These are phyloP conservation scores for Pseudopipra pipra DNA, from an alignment of 2,113 vertebrate genomes.

Conservation along the genomic window DNA sequence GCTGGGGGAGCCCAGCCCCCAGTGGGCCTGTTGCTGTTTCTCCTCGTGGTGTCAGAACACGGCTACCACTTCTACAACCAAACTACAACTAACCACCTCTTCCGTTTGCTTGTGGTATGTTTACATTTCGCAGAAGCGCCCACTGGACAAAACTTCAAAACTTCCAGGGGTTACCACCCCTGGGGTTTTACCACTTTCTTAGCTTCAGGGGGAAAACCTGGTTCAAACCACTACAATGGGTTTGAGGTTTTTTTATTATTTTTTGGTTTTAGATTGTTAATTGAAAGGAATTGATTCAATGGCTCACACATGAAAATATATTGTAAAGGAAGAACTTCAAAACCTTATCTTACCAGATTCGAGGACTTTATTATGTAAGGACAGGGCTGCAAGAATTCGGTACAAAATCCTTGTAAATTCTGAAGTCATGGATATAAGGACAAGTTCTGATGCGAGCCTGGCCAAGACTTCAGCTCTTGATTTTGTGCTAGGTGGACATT, in stretches of 20 bases:
- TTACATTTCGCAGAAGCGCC: too few species aligned
- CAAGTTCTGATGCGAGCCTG: neutral
- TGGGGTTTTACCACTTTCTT: too few species aligned
- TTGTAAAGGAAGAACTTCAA: neutral
- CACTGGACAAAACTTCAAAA: too few species aligned
- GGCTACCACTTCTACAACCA: too few species aligned
- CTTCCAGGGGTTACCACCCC: too few species aligned
- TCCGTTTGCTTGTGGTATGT: too few species aligned
- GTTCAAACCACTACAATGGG: too few species aligned
- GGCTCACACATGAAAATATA: neutral
- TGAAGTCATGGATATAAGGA: neutral
- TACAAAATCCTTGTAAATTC: neutral
- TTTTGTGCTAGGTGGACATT: neutral
- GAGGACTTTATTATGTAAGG: neutral
- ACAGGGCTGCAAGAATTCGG: neutral
- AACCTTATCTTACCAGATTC: neutral
- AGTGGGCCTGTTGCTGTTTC: too few species aligned
- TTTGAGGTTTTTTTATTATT: neutral
- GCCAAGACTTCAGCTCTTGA: neutral
- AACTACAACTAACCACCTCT: too few species aligned
- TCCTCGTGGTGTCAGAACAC: too few species aligned
- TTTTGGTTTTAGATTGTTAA: neutral
- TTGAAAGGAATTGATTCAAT: neutral
- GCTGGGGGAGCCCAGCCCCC: too few species aligned
- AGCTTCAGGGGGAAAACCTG: too few species aligned